These are phyloP conservation scores for Exephanes ischioxanthus DNA, from an alignment of 2,888 invertebrate species.

Conservation along the genomic window DNA sequence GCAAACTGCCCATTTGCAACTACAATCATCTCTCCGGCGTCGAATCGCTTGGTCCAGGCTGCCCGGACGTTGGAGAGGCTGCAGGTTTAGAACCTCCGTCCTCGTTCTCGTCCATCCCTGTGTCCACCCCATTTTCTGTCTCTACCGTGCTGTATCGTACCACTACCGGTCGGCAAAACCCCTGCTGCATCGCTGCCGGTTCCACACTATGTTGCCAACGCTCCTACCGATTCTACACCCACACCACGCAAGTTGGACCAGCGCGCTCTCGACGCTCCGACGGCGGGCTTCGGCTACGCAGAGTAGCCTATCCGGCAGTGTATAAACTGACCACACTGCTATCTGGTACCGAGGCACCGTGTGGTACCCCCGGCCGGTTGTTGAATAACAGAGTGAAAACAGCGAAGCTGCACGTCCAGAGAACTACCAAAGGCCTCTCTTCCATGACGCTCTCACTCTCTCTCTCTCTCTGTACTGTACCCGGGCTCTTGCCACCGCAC, in stretches of 20 bases:
- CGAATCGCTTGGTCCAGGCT: conserved; percentile 74
- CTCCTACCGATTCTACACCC: conserved; percentile 29
- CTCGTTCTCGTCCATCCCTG: conserved; percentile 6
- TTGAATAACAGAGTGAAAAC: conserved; percentile 83
- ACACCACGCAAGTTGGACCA: neutral
- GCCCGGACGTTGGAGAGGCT: conserved; percentile 50
- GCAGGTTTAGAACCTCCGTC: conserved; percentile 21
- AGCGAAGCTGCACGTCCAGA: conserved; percentile 75
- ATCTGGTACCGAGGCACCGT: conserved; percentile 61
- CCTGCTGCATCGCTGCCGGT: conserved; percentile 12
- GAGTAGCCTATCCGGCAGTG: conserved; percentile 74
- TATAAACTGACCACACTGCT: conserved; percentile 81
- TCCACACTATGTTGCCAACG: conserved; percentile 60
- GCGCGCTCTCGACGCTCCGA: conserved; percentile 42
- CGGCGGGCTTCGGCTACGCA: conserved; percentile 36
- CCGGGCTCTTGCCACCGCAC: conserved; percentile 45
- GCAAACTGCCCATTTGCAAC: conserved; percentile 85
- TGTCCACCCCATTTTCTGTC: conserved; percentile 5
- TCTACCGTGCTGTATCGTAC: neutral
- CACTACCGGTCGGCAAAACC: conserved; percentile 9
- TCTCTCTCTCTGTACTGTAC: conserved; percentile 35
- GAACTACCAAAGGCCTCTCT: conserved; percentile 78
- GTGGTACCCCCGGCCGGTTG: conserved; percentile 78
- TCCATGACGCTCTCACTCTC: conserved; percentile 12
- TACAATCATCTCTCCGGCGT: conserved; percentile 83